A percentile compares a stretch with the other conserved stretches of the same genome.
Evolutionary conservation across 2,797 vertebrate genomes (phyloP).

Genomic region (Sarcoramphus papa): DNA sequence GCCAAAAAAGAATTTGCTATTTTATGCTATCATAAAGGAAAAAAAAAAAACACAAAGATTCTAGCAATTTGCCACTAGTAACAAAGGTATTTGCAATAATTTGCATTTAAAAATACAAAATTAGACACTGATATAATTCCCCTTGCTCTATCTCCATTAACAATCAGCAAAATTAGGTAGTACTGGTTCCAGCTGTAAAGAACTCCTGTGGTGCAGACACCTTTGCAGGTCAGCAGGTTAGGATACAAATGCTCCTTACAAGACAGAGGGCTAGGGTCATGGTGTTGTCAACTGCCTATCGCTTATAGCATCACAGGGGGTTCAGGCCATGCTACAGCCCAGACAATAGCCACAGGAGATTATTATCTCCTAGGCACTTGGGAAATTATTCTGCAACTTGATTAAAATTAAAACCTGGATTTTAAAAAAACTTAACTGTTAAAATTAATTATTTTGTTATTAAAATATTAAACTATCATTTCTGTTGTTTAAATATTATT

Average conservation of each 20-base stretch:
- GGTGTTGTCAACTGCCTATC: background rate
- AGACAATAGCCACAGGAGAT: background rate
- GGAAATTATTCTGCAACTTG: background rate
- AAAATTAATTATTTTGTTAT: background rate
- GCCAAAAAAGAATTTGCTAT: background rate
- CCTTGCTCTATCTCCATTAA: background rate
- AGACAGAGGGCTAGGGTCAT: background rate
- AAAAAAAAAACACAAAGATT: background rate
- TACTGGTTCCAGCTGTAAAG: background rate
- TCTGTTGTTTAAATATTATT: background rate
- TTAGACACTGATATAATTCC: background rate
- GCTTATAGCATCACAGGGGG: rapidly evolving
- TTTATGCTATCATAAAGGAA: background rate
- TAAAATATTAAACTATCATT: background rate
- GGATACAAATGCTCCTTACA: background rate
- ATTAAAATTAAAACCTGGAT: background rate
- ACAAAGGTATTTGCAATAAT: background rate
- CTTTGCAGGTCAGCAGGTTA: background rate
- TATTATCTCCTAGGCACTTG: background rate
- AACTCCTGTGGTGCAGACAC: background rate
- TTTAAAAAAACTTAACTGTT: background rate
- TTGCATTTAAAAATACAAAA: background rate
- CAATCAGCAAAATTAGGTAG: background rate
- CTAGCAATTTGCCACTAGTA: background rate
- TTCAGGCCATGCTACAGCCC: background rate